These are phyloP conservation scores for Motacilla tschutschensis DNA, from an alignment of 2,113 vertebrate genomes.

Conservation along the genomic window DNA sequence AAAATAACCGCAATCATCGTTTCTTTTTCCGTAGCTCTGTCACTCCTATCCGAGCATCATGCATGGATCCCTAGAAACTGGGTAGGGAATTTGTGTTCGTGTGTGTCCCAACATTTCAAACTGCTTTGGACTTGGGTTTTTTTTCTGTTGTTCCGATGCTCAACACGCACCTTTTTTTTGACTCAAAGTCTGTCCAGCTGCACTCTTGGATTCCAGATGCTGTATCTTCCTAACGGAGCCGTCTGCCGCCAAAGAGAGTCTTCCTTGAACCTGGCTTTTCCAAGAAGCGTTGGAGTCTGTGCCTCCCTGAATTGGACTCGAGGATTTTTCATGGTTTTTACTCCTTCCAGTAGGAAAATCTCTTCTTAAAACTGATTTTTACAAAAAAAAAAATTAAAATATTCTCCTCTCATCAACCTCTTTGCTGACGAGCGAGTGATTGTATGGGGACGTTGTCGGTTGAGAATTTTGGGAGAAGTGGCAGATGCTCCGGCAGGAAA, in stretches of 20 bases:
- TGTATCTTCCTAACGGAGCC: slow-evolving; percentile 46
- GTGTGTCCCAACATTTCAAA: slow-evolving; percentile 62
- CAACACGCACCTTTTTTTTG: slow-evolving; percentile 26
- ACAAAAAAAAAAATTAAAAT: neutral
- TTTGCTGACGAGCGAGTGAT: slow-evolving; percentile 46
- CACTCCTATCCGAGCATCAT: slow-evolving; percentile 4
- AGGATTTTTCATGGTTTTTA: slow-evolving; percentile 44
- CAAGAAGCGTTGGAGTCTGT: slow-evolving; percentile 4
- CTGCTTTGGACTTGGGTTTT: neutral
- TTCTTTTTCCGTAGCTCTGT: neutral
- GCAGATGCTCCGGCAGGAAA: slow-evolving; percentile 18
- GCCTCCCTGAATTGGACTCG: slow-evolving; percentile 25
- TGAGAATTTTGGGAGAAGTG: slow-evolving; percentile 29
- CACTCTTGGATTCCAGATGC: slow-evolving; percentile 51
- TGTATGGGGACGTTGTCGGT: slow-evolving; percentile 12
- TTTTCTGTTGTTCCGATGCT: neutral
- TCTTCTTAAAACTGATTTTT: slow-evolving; percentile 5
- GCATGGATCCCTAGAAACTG: slow-evolving; percentile 23
- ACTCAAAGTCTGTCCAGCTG: neutral
- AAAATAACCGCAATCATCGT: neutral
- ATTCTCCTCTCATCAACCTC: neutral
- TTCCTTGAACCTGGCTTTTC: slow-evolving; percentile 37
- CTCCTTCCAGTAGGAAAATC: slow-evolving; percentile 19
- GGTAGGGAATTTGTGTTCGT: slow-evolving; percentile 25
- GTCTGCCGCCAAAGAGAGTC: slow-evolving; percentile 47